A percentile compares a stretch with the other conserved stretches of the same genome.
Evolutionary conservation across 2,797 vertebrate species (phyloP).

Genomic region (Cuculus canorus): DNA sequence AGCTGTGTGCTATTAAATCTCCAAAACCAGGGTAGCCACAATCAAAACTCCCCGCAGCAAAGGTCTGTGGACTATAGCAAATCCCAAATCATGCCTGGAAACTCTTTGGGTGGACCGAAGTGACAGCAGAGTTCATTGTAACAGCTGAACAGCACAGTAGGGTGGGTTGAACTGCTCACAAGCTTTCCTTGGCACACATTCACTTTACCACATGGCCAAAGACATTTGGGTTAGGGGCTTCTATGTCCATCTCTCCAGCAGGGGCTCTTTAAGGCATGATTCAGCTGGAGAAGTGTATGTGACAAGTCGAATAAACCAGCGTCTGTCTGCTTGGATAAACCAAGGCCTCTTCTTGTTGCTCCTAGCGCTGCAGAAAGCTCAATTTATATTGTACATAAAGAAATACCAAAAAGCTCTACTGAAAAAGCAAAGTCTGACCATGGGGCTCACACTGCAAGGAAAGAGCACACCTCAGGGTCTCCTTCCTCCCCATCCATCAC

Average conservation of each 20-base stretch:
- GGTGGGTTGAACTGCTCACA: background rate
- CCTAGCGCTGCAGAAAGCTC: background rate
- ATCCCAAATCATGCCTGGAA: background rate
- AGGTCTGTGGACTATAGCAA: background rate
- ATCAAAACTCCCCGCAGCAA: background rate
- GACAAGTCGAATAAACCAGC: background rate
- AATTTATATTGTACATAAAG: background rate
- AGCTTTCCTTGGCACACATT: background rate
- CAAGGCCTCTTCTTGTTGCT: background rate
- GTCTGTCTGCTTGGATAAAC: background rate
- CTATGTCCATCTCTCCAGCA: background rate
- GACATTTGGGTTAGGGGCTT: background rate
- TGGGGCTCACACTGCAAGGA: rapidly evolving
- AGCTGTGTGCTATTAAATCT: background rate
- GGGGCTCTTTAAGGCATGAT: background rate
- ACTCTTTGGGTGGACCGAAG: background rate
- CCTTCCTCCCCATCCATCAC: background rate
- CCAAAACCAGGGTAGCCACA: background rate
- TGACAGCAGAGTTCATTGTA: background rate
- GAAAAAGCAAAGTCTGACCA: background rate
- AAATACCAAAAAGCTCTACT: background rate
- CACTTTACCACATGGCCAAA: background rate
- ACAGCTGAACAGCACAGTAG: background rate
- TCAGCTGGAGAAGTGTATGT: background rate
- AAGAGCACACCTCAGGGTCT: background rate